These are phyloP conservation scores for Egretta garzetta DNA, from an alignment of 2,113 vertebrate species.

Conservation along the genomic window DNA sequence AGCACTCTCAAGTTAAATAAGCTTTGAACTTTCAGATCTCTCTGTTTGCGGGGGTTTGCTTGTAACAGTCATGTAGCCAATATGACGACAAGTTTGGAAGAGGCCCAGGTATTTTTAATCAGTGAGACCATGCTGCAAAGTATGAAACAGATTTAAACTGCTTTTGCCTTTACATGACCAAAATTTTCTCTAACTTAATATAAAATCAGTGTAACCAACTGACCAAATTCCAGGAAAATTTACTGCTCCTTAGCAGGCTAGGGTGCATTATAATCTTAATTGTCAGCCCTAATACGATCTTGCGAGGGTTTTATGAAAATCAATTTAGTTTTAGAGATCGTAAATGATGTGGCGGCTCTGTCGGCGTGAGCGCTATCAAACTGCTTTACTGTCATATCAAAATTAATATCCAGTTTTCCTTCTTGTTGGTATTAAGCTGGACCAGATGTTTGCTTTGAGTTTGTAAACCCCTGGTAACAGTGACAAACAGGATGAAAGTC, in stretches of 20 bases:
- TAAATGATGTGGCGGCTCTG: background rate
- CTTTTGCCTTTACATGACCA: constrained; percentile 47
- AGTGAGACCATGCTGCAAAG: constrained; percentile 36
- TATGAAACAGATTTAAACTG: constrained; percentile 67
- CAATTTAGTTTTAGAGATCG: constrained; percentile 36
- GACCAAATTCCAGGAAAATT: constrained; percentile 47
- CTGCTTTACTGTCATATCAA: constrained; percentile 36
- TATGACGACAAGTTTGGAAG: constrained; percentile 71
- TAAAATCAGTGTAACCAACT: constrained; percentile 50
- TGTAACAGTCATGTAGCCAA: constrained; percentile 64
- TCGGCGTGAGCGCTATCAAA: background rate
- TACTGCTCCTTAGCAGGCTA: constrained; percentile 14
- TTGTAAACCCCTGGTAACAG: constrained; percentile 27
- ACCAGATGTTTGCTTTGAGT: constrained; percentile 49
- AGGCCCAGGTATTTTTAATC: constrained; percentile 77
- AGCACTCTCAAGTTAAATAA: constrained; percentile 69
- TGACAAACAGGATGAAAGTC: constrained; percentile 44
- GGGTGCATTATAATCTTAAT: constrained; percentile 28
- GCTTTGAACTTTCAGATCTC: constrained; percentile 78
- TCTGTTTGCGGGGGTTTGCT: constrained; percentile 65
- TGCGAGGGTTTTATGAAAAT: background rate
- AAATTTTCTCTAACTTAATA: constrained; percentile 51
- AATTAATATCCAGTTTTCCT: constrained; percentile 45
- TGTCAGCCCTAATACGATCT: constrained; percentile 33
- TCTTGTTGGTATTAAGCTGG: constrained; percentile 17